Percentiles rank a stretch among this genome's conserved stretches.
These are phyloP conservation scores for Plusia festucae DNA, from an alignment of 2,888 invertebrate species.

Conservation along the genomic window DNA sequence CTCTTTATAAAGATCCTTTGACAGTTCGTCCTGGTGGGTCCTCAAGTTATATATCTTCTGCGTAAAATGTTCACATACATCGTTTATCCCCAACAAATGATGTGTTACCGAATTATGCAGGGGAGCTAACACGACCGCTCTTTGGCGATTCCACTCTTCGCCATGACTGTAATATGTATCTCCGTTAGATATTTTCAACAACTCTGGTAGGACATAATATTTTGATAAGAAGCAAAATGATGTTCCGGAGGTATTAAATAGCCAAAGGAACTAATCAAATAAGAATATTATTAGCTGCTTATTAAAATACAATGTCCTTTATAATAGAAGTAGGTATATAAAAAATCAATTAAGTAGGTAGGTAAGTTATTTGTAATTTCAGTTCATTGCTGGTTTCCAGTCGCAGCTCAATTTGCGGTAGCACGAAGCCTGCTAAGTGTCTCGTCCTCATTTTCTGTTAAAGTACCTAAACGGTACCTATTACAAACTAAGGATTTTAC, in stretches of 20 bases:
- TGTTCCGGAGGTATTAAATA: not conserved
- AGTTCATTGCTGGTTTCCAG: not conserved
- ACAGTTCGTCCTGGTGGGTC: slow-evolving; percentile 91
- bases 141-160: slow-evolving; percentile 89
- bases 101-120: slow-evolving; percentile 73
- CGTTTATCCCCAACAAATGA: slow-evolving; percentile 80
- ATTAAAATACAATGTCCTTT: too few species aligned
- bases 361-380: too few species aligned
- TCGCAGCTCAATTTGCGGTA: not conserved
- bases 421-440: not conserved
- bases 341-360: too few species aligned
- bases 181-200: not conserved
- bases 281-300: too few species aligned
- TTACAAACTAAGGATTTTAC: not conserved
- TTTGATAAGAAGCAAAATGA: not conserved
- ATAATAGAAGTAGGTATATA: too few species aligned
- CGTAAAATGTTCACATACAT: slow-evolving; percentile 75
- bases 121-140: slow-evolving; percentile 84
- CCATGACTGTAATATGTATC: slow-evolving; percentile 82
- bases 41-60: slow-evolving; percentile 86
- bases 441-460: not conserved
- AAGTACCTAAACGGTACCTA: not conserved
- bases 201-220: not conserved
- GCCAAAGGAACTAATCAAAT: too few species aligned
- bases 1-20: slow-evolving; percentile 88